A percentile compares a stretch with the other conserved stretches of the same genome.
Evolutionary conservation across 2,888 invertebrate species (phyloP).

Genomic region (Anoplius nigerrimus): DNA sequence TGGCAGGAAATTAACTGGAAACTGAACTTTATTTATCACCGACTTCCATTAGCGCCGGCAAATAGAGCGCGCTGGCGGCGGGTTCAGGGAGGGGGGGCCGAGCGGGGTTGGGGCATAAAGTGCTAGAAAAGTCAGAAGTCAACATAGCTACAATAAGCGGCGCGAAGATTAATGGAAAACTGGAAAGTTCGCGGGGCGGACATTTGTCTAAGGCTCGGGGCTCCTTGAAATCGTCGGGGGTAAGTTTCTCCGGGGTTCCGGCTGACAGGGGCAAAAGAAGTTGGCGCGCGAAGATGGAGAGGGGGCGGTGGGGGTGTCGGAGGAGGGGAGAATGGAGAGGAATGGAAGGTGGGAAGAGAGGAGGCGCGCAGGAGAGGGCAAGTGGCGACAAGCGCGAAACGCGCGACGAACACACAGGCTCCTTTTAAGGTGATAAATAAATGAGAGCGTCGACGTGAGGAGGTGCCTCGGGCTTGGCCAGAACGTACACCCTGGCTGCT

Average conservation of each 20-base stretch:
- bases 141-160: conserved; percentile 17
- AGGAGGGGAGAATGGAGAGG: too few relatives aligned
- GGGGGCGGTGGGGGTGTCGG: too few relatives aligned
- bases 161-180: conserved; percentile 45
- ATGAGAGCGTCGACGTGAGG: conserved; percentile 32
- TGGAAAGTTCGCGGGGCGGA: conserved; percentile 33
- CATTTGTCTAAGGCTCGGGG: conserved; percentile 38
- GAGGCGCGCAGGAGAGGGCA: background rate
- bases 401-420: conserved; percentile 11
- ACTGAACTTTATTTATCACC: conserved; percentile 7
- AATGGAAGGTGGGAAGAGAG: background rate
- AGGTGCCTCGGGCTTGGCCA: conserved; percentile 25
- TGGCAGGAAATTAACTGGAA: conserved; percentile 1
- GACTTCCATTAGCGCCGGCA: conserved; percentile 6
- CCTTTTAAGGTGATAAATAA: conserved; percentile 50
- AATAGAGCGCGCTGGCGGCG: conserved; percentile 12
- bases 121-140: conserved; percentile 40
- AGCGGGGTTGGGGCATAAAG: too few relatives aligned
- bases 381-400: conserved; percentile 6
- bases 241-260: background rate
- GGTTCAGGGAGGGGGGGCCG: too few relatives aligned
- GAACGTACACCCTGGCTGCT: background rate
- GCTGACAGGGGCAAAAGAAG: conserved; percentile 4
- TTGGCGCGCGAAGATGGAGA: background rate
- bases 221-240: conserved; percentile 20